A percentile compares a stretch with the other conserved stretches of the same genome.
Conservation (phyloP, 2,797 vertebrate species). For the Chrosomus eos region DNA sequence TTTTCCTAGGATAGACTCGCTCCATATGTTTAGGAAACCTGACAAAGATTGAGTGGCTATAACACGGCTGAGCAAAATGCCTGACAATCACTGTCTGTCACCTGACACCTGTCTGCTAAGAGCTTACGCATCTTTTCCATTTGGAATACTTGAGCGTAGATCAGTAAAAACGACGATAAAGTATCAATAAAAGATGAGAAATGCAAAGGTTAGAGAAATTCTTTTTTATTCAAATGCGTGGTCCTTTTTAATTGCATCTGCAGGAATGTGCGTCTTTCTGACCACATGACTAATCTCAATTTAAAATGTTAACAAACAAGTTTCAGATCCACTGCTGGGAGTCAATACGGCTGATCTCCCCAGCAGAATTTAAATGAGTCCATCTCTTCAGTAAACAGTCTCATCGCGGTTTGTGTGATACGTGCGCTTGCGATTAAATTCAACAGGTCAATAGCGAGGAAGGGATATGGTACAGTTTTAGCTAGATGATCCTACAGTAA, state of each 20-base stretch:
- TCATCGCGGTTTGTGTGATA: constrained; percentile 76
- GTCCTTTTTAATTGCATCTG: constrained; percentile 53
- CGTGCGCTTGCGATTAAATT: constrained; percentile 71
- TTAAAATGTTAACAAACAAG: constrained; percentile 83
- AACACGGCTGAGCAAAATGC: constrained; percentile 68
- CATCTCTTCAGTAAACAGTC: constrained; percentile 63
- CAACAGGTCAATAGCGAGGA: constrained; percentile 80
- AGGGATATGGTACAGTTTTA: constrained; percentile 58
- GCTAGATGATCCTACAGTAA: constrained; percentile 39
- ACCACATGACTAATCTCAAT: constrained; percentile 77
- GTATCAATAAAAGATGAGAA: not conserved
- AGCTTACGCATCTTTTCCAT: constrained; percentile 33
- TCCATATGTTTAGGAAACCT: constrained; percentile 68
- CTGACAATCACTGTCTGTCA: constrained; percentile 76
- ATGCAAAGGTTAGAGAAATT: not conserved
- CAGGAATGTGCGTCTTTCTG: constrained; percentile 66
- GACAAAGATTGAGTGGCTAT: constrained; percentile 79
- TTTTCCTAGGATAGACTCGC: constrained; percentile 57
- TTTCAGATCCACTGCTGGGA: constrained; percentile 76
- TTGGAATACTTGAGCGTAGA: constrained; percentile 18
- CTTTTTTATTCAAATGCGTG: constrained; percentile 6
- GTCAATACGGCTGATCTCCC: constrained; percentile 75
- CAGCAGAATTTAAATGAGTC: constrained; percentile 78
- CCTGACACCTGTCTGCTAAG: constrained; percentile 68
- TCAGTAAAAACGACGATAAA: not conserved